Evolutionary conservation across 2,888 invertebrate genomes (phyloP).

Genomic region (Brachycybe producta): DNA sequence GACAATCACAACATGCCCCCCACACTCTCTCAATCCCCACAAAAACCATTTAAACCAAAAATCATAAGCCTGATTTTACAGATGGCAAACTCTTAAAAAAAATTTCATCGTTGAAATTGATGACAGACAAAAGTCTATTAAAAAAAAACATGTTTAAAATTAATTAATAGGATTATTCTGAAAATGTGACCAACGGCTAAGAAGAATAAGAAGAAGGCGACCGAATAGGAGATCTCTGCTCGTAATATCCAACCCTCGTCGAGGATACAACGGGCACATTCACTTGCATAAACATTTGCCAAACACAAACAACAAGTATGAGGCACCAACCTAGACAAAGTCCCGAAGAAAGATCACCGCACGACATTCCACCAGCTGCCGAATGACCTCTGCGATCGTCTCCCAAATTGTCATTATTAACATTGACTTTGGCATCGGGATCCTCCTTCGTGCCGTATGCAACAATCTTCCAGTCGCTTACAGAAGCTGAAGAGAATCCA

Average conservation of each 20-base stretch:
- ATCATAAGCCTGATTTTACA: too few species aligned
- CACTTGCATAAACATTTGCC: not conserved
- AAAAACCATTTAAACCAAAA: too few species aligned
- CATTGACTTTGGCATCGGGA: constrained; percentile 32
- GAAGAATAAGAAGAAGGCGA: too few species aligned
- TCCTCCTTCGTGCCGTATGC: constrained; percentile 69
- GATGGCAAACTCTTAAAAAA: too few species aligned
- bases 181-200: too few species aligned
- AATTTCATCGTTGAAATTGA: too few species aligned
- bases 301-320: constrained; percentile 7
- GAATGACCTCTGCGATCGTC: constrained; percentile 22
- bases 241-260: too few species aligned
- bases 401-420: constrained; percentile 20
- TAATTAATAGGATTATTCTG: not conserved
- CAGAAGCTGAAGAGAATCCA: constrained; percentile 60
- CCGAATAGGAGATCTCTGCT: too few species aligned
- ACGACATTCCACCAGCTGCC: constrained; percentile 15
- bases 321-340: constrained; percentile 25
- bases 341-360: constrained; percentile 21
- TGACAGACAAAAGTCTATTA: not conserved
- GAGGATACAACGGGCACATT: not conserved
- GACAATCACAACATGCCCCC: too few species aligned
- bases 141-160: not conserved
- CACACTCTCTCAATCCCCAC: too few species aligned
- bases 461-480: constrained; percentile 86